Conservation (phyloP, 2,888 invertebrate genomes). For the Dysmachus trigonus region DNA sequence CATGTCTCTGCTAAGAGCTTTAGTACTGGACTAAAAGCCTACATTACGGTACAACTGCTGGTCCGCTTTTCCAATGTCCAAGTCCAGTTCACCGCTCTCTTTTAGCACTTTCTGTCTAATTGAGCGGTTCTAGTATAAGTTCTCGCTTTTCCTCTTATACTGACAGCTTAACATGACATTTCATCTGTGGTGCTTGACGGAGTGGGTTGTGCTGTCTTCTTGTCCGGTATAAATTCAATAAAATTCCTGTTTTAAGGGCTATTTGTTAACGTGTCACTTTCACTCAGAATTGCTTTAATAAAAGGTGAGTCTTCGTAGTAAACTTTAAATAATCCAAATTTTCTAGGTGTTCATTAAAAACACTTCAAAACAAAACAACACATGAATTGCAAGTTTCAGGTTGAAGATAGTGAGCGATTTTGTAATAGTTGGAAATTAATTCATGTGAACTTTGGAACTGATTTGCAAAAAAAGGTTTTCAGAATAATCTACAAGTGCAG, state of each 20-base stretch:
- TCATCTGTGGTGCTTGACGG: not conserved
- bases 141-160: not conserved
- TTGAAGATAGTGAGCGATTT: not conserved
- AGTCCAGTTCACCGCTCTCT: not conserved
- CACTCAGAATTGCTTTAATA: not conserved
- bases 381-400: not conserved
- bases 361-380: not conserved
- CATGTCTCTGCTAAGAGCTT: too few species aligned
- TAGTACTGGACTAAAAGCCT: too few species aligned
- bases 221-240: not conserved
- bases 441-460: not conserved
- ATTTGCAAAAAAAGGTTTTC: not conserved
- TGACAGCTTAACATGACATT: not conserved
- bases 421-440: not conserved
- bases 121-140: not conserved
- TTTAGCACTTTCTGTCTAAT: not conserved
- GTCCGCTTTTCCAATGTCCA: too few species aligned
- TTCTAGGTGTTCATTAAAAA: not conserved
- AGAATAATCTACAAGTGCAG: not conserved
- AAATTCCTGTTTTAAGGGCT: not conserved
- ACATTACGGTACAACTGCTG: too few species aligned
- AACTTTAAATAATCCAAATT: not conserved
- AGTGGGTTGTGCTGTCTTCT: not conserved
- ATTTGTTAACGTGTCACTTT: not conserved
- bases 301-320: not conserved